phyloP scores from a whole-genome alignment of 2,888 invertebrate genomes.

The Nycteola revayana region DNA sequence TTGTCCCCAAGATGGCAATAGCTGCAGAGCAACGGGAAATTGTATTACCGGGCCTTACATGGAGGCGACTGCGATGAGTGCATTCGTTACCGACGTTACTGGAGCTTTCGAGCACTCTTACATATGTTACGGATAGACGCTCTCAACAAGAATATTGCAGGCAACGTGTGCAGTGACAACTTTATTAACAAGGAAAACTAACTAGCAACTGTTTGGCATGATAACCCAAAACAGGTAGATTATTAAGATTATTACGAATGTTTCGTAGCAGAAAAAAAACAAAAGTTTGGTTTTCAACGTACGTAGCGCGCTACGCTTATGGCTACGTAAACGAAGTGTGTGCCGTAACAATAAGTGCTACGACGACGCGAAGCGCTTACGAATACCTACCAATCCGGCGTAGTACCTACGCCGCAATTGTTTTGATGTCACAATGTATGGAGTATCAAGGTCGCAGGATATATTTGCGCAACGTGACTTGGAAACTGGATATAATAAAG shows the following conservation, averaged over 20 bases:
- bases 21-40: slow-evolving; percentile 62
- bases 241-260: too few species aligned
- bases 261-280: slow-evolving; percentile 21
- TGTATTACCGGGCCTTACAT: slow-evolving; percentile 68
- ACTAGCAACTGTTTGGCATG: slow-evolving; percentile 22
- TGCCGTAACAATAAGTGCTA: slow-evolving; percentile 24
- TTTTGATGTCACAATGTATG: too few species aligned
- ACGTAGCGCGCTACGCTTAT: slow-evolving; percentile 25
- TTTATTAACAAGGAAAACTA: slow-evolving; percentile 14
- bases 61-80: slow-evolving; percentile 61
- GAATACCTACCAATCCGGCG: slow-evolving; percentile 8
- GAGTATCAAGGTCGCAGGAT: too few species aligned
- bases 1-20: slow-evolving; percentile 74
- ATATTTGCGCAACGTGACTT: too few species aligned
- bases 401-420: too few species aligned
- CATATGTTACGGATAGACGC: slow-evolving; percentile 35
- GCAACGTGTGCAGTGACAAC: slow-evolving; percentile 9
- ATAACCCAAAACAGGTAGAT: too few species aligned
- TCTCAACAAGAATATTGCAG: slow-evolving; percentile 18
- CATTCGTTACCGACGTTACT: slow-evolving; percentile 65
- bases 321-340: slow-evolving; percentile 17
- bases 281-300: slow-evolving; percentile 26
- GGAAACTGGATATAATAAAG: too few species aligned
- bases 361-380: slow-evolving; percentile 17
- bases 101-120: slow-evolving; percentile 50